Evolutionary conservation across 2,888 invertebrate genomes (phyloP), one percentile per base, ranked within the genome.

Genomic region (Agriopis marginaria): DNA sequence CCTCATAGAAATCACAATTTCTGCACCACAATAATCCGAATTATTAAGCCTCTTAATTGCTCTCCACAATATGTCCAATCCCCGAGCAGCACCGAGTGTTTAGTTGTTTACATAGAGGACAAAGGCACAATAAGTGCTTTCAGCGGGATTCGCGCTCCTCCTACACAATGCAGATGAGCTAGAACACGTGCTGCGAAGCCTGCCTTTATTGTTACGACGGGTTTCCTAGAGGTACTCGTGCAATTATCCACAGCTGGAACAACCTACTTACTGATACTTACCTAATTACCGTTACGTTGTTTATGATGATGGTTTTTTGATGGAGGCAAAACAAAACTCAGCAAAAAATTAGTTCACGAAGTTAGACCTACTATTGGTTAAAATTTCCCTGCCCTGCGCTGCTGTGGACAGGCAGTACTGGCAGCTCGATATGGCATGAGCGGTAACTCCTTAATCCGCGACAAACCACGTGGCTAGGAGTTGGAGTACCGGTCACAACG

Each of bases 121-220:
- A 82, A 86, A 85, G 81, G 54, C 79, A 86, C 86, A 86, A 85
- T 85, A 85, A 83, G 79, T 79, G 85, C 82, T 86, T 85, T 82
- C 81, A 85, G 77, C 72, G 82, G 75, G 80, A 81, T 86, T 84
- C 39, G 81, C 74, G 85, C 86, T 68, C 64, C 66, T 85, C 83
- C 76, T 77, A 82, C 84, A 89, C 86, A 89, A 90, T 88, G 86
- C 88, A 85, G 81, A 86, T 81, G 79, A 81, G 79, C 81, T 80
- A 56, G 55, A 76, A 76, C 79, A 77, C 77, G 71, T 72, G 70
- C 71, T 62, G 51, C 32, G 60, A 45, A 63, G 68, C 53, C 53
- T 68, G 69, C 66, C 68, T 69, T 75, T 32, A 32, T 32, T 73
- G 75, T 75, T 75, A 51, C 49, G 44, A 45, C 61, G 23, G 60